Evolutionary conservation across 37 sponge, comb jelly and placozoan species (phyloP).

Genomic region (Sycon ciliatum): DNA sequence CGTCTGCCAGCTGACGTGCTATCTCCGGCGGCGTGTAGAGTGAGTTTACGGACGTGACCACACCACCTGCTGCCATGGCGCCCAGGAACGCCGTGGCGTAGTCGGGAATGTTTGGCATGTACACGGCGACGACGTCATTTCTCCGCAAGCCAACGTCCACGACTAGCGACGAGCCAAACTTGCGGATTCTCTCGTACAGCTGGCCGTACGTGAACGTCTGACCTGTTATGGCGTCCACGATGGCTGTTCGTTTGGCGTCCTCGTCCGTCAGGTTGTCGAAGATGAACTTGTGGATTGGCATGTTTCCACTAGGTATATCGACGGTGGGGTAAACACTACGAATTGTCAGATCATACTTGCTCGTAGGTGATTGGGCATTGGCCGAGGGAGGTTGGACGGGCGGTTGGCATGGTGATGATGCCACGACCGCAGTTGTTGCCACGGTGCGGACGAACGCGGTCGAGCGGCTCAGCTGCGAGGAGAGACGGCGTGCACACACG

Average conservation of each 20-base stretch:
- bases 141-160: constrained; percentile 29
- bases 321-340: constrained; percentile 28
- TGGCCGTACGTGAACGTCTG: constrained; percentile 38
- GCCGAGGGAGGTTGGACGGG: too few relatives aligned
- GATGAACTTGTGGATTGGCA: too few relatives aligned
- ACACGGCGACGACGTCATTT: constrained; percentile 48
- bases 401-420: too few relatives aligned
- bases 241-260: constrained; percentile 26
- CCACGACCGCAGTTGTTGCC: too few relatives aligned
- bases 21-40: constrained; percentile 56
- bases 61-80: constrained; percentile 52
- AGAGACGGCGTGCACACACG: too few relatives aligned
- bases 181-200: constrained; percentile 28
- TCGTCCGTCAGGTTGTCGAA: too few relatives aligned
- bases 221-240: constrained; percentile 40
- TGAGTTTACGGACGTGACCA: constrained; percentile 58
- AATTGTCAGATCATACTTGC: constrained; percentile 41
- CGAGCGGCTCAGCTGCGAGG: too few relatives aligned
- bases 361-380: too few relatives aligned
- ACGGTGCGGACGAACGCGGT: too few relatives aligned
- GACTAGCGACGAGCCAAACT: constrained; percentile 44
- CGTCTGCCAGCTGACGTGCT: constrained; percentile 52
- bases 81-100: constrained; percentile 40
- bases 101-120: constrained; percentile 39
- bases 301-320: constrained; percentile 11